phyloP scores from a whole-genome alignment of 1,140 invertebrate species.

The Brevipalpus yothersi region DNA sequence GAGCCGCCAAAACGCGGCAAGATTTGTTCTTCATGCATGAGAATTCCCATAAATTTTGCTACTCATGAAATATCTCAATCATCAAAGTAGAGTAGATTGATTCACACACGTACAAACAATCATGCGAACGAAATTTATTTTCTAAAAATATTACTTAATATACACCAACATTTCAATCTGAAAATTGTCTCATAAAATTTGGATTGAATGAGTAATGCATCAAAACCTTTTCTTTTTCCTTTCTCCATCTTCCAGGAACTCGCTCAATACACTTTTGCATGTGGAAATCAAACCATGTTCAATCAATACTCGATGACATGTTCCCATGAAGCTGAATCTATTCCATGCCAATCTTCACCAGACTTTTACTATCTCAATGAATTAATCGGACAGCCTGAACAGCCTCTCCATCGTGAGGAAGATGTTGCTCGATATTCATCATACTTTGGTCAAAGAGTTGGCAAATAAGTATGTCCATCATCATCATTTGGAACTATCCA shows the following conservation, averaged over 20 bases:
- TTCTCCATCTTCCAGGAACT: neutral
- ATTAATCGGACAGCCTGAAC: neutral
- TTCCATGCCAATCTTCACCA: neutral
- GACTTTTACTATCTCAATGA: neutral
- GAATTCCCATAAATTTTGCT: neutral
- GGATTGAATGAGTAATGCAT: neutral
- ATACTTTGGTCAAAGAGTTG: neutral
- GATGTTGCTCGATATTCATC: neutral
- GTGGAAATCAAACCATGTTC: conserved; percentile 55
- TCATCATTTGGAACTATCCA: no score
- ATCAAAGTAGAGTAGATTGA: no score
- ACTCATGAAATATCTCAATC: neutral
- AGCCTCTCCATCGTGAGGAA: neutral
- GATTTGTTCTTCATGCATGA: neutral
- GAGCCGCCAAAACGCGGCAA: neutral
- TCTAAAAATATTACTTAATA: no score
- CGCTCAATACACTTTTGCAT: conserved; percentile 36
- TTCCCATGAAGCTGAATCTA: conserved; percentile 14
- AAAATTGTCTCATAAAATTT: neutral
- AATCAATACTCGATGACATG: conserved; percentile 40
- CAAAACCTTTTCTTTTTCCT: neutral
- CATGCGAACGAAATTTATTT: no score
- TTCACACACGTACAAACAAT: no score
- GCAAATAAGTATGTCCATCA: no score
- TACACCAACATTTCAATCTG: neutral